Percentiles rank a stretch among this genome's conserved stretches.
These are phyloP conservation scores for Oceanodroma tethys DNA, from an alignment of 2,113 vertebrate genomes.

Conservation along the genomic window DNA sequence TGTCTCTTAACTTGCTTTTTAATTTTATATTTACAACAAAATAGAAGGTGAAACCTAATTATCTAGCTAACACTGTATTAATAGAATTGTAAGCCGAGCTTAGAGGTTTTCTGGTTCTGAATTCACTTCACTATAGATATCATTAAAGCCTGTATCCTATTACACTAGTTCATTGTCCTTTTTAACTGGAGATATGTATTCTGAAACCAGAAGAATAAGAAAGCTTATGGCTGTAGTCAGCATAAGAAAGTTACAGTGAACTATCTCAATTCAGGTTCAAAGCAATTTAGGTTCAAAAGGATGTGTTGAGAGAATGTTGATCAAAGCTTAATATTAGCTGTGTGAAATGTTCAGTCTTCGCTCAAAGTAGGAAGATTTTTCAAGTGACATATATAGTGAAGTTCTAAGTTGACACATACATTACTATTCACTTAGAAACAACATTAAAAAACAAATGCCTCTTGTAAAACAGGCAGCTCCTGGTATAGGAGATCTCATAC, in stretches of 20 bases:
- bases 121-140: neutral
- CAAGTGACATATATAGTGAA: neutral
- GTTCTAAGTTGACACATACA: neutral
- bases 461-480: neutral
- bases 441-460: neutral
- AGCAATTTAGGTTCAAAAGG: neutral
- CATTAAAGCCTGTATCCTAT: neutral
- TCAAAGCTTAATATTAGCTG: neutral
- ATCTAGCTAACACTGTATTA: neutral
- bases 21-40: neutral
- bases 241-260: neutral
- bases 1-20: neutral
- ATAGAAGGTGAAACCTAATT: neutral
- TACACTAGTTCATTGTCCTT: neutral
- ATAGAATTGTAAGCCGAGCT: neutral
- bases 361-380: neutral
- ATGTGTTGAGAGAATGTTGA: neutral
- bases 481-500: neutral
- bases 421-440: neutral
- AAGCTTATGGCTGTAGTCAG: neutral
- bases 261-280: neutral
- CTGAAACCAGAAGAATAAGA: neutral
- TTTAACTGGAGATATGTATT: neutral
- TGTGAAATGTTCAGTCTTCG: neutral
- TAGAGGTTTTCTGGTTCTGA: neutral